Conservation (phyloP, 2,888 invertebrate genomes). For the Epistrophe eligans region DNA sequence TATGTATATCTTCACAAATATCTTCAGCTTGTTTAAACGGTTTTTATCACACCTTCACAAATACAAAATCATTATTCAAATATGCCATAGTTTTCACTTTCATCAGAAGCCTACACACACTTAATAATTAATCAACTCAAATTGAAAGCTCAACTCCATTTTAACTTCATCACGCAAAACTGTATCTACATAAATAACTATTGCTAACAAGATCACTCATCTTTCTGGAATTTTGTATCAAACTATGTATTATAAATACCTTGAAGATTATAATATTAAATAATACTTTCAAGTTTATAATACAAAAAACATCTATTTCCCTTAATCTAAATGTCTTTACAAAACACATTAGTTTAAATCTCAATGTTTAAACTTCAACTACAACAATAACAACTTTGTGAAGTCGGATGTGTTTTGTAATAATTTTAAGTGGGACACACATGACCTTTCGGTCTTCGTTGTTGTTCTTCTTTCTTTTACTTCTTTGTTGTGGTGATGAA, state of each 20-base stretch:
- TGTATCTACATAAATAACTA: background rate
- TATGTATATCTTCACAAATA: background rate
- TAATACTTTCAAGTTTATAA: background rate
- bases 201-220: constrained; percentile 5
- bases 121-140: background rate
- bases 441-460: constrained; percentile 70
- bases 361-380: constrained; percentile 3
- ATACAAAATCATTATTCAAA: background rate
- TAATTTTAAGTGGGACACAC: constrained; percentile 65
- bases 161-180: background rate
- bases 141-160: background rate
- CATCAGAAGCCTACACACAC: constrained; percentile 7
- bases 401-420: constrained; percentile 69
- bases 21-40: background rate
- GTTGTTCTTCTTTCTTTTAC: constrained; percentile 56
- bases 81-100: constrained; percentile 3
- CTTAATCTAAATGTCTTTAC: constrained; percentile 2
- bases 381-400: constrained; percentile 16
- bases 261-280: background rate
- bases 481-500: constrained; percentile 46
- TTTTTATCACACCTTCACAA: background rate
- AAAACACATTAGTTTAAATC: constrained; percentile 1
- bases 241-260: background rate
- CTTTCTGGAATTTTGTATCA: constrained; percentile 8
- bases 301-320: background rate